Percentiles rank a stretch among this genome's conserved stretches.
These are phyloP conservation scores for Rhincodon typus DNA, from an alignment of 2,797 vertebrate species.

Conservation along the genomic window DNA sequence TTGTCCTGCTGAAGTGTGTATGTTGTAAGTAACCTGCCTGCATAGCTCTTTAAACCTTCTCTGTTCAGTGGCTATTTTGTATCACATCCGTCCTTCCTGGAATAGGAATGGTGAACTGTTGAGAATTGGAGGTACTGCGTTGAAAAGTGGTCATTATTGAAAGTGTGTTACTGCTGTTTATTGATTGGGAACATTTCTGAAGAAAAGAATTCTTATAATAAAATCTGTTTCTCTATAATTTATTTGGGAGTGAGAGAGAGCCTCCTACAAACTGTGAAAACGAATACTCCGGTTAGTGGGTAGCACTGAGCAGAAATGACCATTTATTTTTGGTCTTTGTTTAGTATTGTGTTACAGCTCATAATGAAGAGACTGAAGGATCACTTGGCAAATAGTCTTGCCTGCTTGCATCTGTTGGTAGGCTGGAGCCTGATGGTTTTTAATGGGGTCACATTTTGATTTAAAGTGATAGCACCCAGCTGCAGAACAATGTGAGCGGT, in stretches of 20 bases:
- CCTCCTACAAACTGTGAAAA: not conserved
- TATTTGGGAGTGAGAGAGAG: not conserved
- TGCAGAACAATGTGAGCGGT: not conserved
- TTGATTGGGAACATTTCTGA: not conserved
- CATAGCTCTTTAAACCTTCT: not conserved
- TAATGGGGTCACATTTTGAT: not conserved
- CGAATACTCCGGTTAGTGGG: not conserved
- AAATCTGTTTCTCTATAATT: not conserved
- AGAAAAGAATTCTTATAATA: not conserved
- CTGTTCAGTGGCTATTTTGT: not conserved
- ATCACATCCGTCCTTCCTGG: not conserved
- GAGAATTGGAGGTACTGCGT: not conserved
- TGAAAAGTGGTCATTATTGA: not conserved
- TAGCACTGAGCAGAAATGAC: not conserved
- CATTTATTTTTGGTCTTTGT: not conserved
- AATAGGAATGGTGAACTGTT: not conserved
- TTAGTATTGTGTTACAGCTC: constrained; percentile 18
- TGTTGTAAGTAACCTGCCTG: not conserved
- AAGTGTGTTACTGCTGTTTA: not conserved
- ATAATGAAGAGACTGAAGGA: not conserved
- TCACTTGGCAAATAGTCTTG: not conserved
- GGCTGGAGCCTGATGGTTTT: not conserved
- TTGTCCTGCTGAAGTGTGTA: not conserved
- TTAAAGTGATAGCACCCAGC: not conserved
- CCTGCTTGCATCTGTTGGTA: not conserved